A percentile compares a stretch with the other conserved stretches of the same genome.
These are phyloP conservation scores for Cephalopholis sonnerati DNA, from an alignment of 2,113 vertebrate genomes.

Conservation along the genomic window DNA sequence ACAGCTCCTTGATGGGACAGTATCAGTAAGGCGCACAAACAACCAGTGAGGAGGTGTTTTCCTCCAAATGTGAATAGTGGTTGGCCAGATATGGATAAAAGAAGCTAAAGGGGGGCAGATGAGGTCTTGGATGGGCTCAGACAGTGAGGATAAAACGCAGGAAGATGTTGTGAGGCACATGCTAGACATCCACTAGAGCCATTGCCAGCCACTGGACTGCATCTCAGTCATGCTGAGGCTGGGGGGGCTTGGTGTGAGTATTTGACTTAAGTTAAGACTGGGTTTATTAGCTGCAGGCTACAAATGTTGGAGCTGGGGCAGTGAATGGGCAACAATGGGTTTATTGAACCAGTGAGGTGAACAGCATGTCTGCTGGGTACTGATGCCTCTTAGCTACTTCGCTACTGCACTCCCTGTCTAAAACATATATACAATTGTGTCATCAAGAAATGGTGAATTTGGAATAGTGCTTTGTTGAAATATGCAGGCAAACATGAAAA, in stretches of 20 bases:
- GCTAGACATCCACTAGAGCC: not conserved
- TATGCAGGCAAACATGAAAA: slow-evolving; percentile 1
- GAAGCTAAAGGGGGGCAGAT: slow-evolving; percentile 8
- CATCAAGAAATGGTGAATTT: not conserved
- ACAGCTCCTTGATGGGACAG: slow-evolving; percentile 15
- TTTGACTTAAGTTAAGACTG: slow-evolving; percentile 35
- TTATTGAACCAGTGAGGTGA: slow-evolving; percentile 39
- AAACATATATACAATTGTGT: not conserved
- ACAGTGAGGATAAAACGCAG: slow-evolving; percentile 19
- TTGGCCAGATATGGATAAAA: slow-evolving; percentile 11
- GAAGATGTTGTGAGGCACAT: slow-evolving; percentile 11
- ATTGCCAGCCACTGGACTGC: not conserved
- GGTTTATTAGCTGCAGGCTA: slow-evolving; percentile 32
- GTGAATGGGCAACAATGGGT: slow-evolving; percentile 32
- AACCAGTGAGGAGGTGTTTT: slow-evolving; percentile 9
- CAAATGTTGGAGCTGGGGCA: slow-evolving; percentile 24
- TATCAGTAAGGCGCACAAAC: slow-evolving; percentile 29
- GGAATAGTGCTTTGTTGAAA: slow-evolving; percentile 9
- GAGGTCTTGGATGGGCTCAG: slow-evolving; percentile 4
- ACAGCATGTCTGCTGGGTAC: slow-evolving; percentile 28
- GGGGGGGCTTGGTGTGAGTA: not conserved
- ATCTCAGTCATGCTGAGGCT: not conserved
- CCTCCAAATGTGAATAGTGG: not conserved
- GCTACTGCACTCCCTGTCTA: not conserved
- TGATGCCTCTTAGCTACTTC: slow-evolving; percentile 17